Percentiles rank a stretch among this genome's conserved stretches.
Evolutionary conservation across 2,797 vertebrate species (phyloP).

Genomic region (Salmo trutta): DNA sequence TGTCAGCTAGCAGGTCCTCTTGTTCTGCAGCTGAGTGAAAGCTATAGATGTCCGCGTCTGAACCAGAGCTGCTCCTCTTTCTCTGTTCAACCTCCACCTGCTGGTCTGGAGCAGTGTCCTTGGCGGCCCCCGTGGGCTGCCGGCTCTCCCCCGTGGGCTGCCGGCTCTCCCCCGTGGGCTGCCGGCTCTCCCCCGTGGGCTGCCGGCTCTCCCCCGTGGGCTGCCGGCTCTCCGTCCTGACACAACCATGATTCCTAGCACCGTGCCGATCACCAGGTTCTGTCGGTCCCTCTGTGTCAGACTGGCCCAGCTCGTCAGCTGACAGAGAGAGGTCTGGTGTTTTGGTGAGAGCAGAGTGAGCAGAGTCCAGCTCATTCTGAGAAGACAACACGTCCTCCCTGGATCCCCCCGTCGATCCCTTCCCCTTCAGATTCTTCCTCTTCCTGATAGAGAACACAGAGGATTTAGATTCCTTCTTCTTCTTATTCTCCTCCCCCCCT

Average conservation of each 20-base stretch:
- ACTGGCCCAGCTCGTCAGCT: slow-evolving; percentile 82
- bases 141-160: background rate
- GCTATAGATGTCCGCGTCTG: slow-evolving; percentile 97
- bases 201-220: background rate
- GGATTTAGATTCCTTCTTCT: slow-evolving; percentile 83
- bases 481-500: slow-evolving; percentile 75
- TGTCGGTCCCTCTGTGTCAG: slow-evolving; percentile 74
- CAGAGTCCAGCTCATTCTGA: slow-evolving; percentile 83
- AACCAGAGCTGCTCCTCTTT: slow-evolving; percentile 89
- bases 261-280: background rate
- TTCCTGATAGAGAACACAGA: slow-evolving; percentile 96
- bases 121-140: slow-evolving; percentile 14
- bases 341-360: slow-evolving; percentile 78
- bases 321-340: slow-evolving; percentile 89
- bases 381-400: slow-evolving; percentile 85
- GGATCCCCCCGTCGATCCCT: slow-evolving; percentile 77
- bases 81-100: slow-evolving; percentile 74
- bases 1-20: slow-evolving; percentile 95
- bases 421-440: slow-evolving; percentile 80
- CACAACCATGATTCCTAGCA: too few species aligned
- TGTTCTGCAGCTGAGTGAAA: slow-evolving; percentile 95
- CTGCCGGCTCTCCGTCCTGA: background rate
- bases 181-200: background rate
- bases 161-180: background rate
- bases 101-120: slow-evolving; percentile 57